A percentile compares a stretch with the other conserved stretches of the same genome.
Conservation (phyloP, 2,888 invertebrate genomes). For the Conistra vaccinii region DNA sequence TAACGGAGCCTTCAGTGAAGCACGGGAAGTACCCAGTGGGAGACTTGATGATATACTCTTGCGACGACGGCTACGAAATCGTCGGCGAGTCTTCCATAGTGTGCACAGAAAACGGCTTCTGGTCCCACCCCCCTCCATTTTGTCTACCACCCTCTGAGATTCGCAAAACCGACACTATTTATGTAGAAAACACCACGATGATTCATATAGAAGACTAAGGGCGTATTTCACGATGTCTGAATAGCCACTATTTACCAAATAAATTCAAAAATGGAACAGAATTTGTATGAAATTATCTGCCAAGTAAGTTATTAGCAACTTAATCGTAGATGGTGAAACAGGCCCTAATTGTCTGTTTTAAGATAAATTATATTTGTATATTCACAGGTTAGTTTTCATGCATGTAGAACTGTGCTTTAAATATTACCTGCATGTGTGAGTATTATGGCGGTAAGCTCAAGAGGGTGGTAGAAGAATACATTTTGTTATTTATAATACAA, state of each 20-base stretch:
- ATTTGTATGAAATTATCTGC: no score
- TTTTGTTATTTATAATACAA: neutral
- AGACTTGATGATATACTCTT: constrained; percentile 94
- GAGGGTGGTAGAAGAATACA: neutral
- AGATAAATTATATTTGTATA: constrained; percentile 1
- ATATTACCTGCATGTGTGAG: neutral
- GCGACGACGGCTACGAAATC: constrained; percentile 77
- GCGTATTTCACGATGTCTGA: no score
- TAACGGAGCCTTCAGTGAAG: constrained; percentile 79
- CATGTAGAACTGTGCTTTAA: neutral
- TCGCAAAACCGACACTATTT: constrained; percentile 82
- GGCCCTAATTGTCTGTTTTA: constrained; percentile 27
- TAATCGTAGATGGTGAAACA: no score
- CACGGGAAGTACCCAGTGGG: constrained; percentile 94
- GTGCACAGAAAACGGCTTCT: constrained; percentile 96
- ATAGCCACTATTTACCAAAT: no score
- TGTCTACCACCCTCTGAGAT: constrained; percentile 90
- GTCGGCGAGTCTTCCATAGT: constrained; percentile 95
- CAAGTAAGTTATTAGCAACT: no score
- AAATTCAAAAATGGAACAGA: no score
- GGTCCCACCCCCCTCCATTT: constrained; percentile 96
- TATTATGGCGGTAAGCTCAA: neutral
- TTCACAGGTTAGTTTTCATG: neutral
- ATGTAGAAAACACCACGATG: constrained; percentile 84
- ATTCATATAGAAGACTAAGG: constrained; percentile 83